Evolutionary conservation across 1,140 invertebrate species (phyloP), one percentile per base, ranked within the genome.

Genomic region (Tetramorium parvispinum): DNA sequence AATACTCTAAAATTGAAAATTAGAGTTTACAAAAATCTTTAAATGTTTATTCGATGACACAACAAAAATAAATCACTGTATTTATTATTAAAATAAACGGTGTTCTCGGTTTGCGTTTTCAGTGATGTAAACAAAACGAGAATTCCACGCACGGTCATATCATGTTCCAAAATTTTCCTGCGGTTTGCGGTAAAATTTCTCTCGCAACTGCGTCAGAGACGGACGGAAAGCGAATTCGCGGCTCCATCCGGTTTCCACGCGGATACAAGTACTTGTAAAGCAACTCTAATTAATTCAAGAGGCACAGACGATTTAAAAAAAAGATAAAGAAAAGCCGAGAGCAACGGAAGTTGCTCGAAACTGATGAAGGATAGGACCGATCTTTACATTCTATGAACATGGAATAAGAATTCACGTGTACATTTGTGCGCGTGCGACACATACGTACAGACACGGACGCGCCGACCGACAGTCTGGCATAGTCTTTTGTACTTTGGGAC

Each of bases 401-500:
- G 49, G 77, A 81, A 37, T 81, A 68, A 81, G 77, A 81, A 81
- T 49, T 81, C 49, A 68, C 49, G 63, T 32, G 43, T 32, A 51
- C 57, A 18, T 51, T 18, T 37, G 10, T 18, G 16, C 6, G 27
- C 46, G 43, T 37, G 40, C 40, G 43, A 70, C 43, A 16, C 6
- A 27, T 10, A 71, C 43, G n/a, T 27, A n/a, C 24, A 73, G 4
- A 73, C 7, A 55, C 70, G 40, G 16, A n/a, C 16, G 40, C 24
- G 43, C 8, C 73, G 37, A 53, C 8, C 59, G 32, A 18, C 21
- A 66, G 83, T 79, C 83, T 57, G 75, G 40, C 68, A 37, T 37
- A 73, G 40, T 85, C 76, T 73, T 85, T 66, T 85, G 83, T 85
- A 79, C 75, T 85, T 66, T 59, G 49, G 83, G 76, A 70, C 83